phyloP scores from a whole-genome alignment of 2,888 invertebrate species.

The Listrodromus nycthemerus region DNA sequence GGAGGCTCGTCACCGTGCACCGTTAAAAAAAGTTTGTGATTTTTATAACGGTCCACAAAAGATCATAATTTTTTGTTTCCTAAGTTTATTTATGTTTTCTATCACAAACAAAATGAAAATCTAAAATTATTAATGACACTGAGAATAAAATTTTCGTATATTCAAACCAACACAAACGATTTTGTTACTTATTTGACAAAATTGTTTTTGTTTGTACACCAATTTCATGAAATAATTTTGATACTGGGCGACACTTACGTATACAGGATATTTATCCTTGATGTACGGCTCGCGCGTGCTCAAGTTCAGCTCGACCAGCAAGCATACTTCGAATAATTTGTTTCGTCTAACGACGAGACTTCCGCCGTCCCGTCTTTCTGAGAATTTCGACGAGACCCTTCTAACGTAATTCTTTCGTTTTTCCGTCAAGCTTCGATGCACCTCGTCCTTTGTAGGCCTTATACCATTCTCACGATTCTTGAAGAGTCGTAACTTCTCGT shows the following conservation, averaged over 20 bases:
- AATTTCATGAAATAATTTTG: too few relatives aligned
- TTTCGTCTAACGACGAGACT: slow-evolving; percentile 77
- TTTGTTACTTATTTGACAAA: too few relatives aligned
- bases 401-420: slow-evolving; percentile 89
- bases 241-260: slow-evolving; percentile 85
- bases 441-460: slow-evolving; percentile 82
- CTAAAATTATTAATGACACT: too few relatives aligned
- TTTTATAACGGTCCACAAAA: too few relatives aligned
- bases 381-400: slow-evolving; percentile 86
- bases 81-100: too few relatives aligned
- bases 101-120: too few relatives aligned
- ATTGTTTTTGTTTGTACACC: too few relatives aligned
- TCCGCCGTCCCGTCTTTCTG: slow-evolving; percentile 82
- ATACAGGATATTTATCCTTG: slow-evolving; percentile 89
- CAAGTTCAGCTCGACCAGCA: slow-evolving; percentile 89
- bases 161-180: too few relatives aligned
- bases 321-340: slow-evolving; percentile 88
- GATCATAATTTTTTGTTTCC: too few relatives aligned
- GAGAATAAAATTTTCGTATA: too few relatives aligned
- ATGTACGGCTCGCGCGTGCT: slow-evolving; percentile 89
- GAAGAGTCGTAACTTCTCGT: slow-evolving; percentile 69
- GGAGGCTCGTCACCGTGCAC: not conserved
- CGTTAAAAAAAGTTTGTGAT: too few relatives aligned
- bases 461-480: slow-evolving; percentile 67
- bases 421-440: slow-evolving; percentile 87